Percentiles rank a stretch among this genome's conserved stretches.
Conservation (phyloP, 2,113 vertebrate genomes). For the Turnix velox region DNA sequence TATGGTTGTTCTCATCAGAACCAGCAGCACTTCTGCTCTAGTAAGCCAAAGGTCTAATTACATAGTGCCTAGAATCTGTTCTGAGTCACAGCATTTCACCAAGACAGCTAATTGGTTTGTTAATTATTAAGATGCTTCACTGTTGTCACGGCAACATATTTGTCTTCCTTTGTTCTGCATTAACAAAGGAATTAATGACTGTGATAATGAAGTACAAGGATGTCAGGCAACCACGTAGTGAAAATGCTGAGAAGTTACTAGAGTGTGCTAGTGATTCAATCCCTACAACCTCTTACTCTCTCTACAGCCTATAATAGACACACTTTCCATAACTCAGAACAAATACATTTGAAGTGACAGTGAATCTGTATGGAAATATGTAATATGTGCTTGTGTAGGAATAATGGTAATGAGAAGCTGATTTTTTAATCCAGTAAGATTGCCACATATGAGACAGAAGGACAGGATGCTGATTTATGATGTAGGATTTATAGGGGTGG, state of each 20-base stretch:
- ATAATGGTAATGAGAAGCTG: not conserved
- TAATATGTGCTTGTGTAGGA: not conserved
- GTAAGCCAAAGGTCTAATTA: slow-evolving; percentile 79
- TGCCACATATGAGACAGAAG: not conserved
- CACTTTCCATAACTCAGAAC: not conserved
- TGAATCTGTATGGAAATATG: not conserved
- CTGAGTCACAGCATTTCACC: slow-evolving; percentile 72
- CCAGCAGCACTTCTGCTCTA: slow-evolving; percentile 63
- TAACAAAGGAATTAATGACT: slow-evolving; percentile 56
- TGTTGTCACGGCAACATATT: slow-evolving; percentile 79
- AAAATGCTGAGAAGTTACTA: not conserved
- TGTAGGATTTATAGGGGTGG: not conserved
- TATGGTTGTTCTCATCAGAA: slow-evolving; percentile 24
- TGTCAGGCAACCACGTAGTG: not conserved
- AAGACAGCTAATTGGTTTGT: slow-evolving; percentile 78
- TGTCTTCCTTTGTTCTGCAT: slow-evolving; percentile 53
- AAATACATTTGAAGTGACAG: not conserved
- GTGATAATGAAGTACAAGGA: slow-evolving; percentile 7
- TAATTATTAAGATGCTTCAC: slow-evolving; percentile 82
- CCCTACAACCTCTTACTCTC: not conserved
- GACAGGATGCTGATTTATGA: not conserved
- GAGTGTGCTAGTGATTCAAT: not conserved
- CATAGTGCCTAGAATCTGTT: slow-evolving; percentile 68
- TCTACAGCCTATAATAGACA: accelerated
- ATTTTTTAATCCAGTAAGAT: not conserved